Evolutionary conservation across 2,888 invertebrate genomes (phyloP).

Genomic region (Exocentrus adspersus): DNA sequence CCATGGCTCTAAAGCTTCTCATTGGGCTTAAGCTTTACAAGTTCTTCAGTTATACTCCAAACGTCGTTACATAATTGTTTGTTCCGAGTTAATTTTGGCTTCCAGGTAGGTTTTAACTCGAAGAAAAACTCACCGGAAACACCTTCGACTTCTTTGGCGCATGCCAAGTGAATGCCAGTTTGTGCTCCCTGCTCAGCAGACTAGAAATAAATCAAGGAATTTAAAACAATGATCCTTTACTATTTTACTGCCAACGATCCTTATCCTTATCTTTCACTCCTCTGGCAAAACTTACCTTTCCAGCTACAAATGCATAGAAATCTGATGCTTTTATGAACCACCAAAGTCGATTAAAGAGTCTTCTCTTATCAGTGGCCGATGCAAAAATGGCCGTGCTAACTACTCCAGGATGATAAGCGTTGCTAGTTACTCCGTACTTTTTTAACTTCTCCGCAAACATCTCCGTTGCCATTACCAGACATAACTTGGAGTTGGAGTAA

Average conservation of each 20-base stretch:
- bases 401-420: slow-evolving; percentile 25
- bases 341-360: background rate
- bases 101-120: slow-evolving; percentile 14
- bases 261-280: too few species aligned
- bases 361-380: background rate
- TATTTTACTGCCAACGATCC: too few species aligned
- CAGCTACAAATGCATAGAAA: background rate
- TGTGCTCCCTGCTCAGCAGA: slow-evolving; percentile 33
- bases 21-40: slow-evolving; percentile 14
- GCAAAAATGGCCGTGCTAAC: slow-evolving; percentile 18
- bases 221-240: too few species aligned
- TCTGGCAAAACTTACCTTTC: slow-evolving; percentile 3
- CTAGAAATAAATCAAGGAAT: slow-evolving; percentile 22
- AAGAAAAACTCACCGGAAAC: slow-evolving; percentile 27
- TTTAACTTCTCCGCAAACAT: slow-evolving; percentile 27
- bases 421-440: slow-evolving; percentile 20
- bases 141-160: slow-evolving; percentile 28
- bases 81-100: slow-evolving; percentile 17
- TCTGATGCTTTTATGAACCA: background rate
- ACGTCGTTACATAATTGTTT: slow-evolving; percentile 15
- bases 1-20: slow-evolving; percentile 4
- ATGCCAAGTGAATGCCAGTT: slow-evolving; percentile 29
- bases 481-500: slow-evolving; percentile 20
- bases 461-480: background rate
- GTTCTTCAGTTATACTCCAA: slow-evolving; percentile 19